Evolutionary conservation across 1,140 invertebrate genomes (phyloP).

Genomic region (Papilio glaucus): DNA sequence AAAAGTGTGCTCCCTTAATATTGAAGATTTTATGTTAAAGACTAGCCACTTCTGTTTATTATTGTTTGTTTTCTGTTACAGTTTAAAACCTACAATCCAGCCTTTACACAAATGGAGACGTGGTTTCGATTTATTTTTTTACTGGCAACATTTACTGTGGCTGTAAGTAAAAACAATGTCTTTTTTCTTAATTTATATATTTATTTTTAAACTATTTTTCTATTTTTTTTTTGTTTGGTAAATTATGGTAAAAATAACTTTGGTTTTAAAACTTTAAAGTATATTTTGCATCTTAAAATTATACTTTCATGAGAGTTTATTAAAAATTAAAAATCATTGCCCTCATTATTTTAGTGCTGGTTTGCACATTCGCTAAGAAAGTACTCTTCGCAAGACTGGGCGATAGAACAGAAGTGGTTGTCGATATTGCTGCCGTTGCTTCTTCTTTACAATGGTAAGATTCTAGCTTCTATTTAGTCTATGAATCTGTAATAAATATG

Average conservation of each 20-base stretch:
- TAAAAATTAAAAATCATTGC: too few species aligned
- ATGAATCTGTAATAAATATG: neutral
- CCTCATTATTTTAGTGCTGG: constrained; percentile 89
- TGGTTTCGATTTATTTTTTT: constrained; percentile 98
- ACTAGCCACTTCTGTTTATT: too few species aligned
- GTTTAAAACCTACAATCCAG: constrained; percentile 98
- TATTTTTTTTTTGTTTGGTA: too few species aligned
- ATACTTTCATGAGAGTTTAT: neutral
- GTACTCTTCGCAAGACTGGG: constrained; percentile 96
- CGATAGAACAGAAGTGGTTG: constrained; percentile 99
- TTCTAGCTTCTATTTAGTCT: neutral
- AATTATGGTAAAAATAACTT: too few species aligned
- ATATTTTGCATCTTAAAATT: too few species aligned
- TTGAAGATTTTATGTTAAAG: too few species aligned
- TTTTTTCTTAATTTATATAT: neutral
- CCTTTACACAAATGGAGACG: constrained; percentile 97
- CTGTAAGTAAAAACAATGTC: constrained; percentile 87
- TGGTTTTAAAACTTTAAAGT: too few species aligned
- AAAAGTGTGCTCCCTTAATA: too few species aligned
- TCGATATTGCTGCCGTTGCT: constrained; percentile 94
- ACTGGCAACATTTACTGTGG: constrained; percentile 92
- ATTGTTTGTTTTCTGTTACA: constrained; percentile 83
- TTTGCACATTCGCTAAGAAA: constrained; percentile 94
- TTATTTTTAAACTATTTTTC: too few species aligned
- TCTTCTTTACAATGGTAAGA: constrained; percentile 95